These are phyloP conservation scores for Piaya cayana DNA, from an alignment of 2,113 vertebrate species.

Conservation along the genomic window DNA sequence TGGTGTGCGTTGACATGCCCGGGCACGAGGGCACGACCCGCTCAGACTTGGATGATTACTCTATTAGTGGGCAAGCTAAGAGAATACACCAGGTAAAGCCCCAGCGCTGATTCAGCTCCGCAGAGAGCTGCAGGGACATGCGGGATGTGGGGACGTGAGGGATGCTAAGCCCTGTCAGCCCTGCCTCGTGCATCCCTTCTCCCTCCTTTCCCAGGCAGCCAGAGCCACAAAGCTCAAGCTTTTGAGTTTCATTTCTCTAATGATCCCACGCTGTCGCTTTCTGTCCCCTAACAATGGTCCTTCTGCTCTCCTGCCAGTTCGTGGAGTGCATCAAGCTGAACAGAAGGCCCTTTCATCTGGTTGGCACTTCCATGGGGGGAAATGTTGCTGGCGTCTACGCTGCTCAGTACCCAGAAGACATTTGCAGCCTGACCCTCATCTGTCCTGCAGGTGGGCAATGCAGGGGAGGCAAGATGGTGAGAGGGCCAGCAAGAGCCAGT, in stretches of 20 bases:
- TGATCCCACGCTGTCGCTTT: not conserved
- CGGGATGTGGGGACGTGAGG: not conserved
- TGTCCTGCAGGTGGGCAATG: slow-evolving; percentile 88
- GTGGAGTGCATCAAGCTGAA: slow-evolving; percentile 89
- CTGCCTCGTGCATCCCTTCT: rapidly evolving
- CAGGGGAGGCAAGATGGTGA: rapidly evolving
- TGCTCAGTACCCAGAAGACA: slow-evolving; percentile 85
- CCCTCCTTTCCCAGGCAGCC: not conserved
- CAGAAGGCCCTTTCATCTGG: slow-evolving; percentile 89
- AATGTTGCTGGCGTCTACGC: slow-evolving; percentile 92
- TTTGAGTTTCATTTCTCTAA: not conserved
- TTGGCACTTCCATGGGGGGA: slow-evolving; percentile 95
- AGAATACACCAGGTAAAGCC: slow-evolving; percentile 90
- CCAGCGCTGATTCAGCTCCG: rapidly evolving
- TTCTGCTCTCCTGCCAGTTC: slow-evolving; percentile 80
- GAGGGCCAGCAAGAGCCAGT: rapidly evolving
- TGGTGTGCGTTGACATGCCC: slow-evolving; percentile 95
- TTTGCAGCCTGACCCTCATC: slow-evolving; percentile 90
- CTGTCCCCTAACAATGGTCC: not conserved
- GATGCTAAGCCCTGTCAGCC: not conserved
- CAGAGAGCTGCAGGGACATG: not conserved
- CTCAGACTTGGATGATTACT: slow-evolving; percentile 85
- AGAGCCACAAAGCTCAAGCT: not conserved
- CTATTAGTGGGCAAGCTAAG: slow-evolving; percentile 87
- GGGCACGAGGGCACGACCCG: slow-evolving; percentile 92